Evolutionary conservation across 2,113 vertebrate species (phyloP).

Genomic region (Hydrochoerus hydrochaeris): DNA sequence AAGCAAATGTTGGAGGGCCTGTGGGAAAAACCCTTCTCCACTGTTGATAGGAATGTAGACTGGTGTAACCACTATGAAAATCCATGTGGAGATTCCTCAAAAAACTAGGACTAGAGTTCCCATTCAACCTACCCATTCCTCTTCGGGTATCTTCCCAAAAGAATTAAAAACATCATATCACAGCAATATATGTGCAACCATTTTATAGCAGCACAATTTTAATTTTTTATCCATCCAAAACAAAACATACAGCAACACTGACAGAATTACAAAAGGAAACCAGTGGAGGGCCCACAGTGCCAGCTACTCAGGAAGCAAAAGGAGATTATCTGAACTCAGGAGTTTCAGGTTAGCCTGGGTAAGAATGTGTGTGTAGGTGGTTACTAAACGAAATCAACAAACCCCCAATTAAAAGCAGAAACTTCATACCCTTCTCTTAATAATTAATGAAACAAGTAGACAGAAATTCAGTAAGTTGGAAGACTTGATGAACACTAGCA

Average conservation of each 20-base stretch:
- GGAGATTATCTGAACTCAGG: not conserved
- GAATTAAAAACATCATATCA: too few relatives aligned
- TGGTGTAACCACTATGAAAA: too few relatives aligned
- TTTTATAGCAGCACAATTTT: too few relatives aligned
- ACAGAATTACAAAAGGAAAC: not conserved
- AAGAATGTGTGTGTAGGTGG: not conserved
- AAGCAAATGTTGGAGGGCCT: too few relatives aligned
- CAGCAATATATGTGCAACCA: too few relatives aligned
- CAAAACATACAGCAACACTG: not conserved
- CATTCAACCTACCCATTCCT: too few relatives aligned
- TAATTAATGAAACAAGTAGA: not conserved
- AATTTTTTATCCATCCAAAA: too few relatives aligned
- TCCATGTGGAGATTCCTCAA: too few relatives aligned
- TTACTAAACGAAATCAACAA: not conserved
- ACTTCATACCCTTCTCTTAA: not conserved
- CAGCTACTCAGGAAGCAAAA: not conserved
- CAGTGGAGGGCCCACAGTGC: not conserved
- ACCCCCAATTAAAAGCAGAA: not conserved
- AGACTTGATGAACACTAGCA: not conserved
- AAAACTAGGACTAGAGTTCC: too few relatives aligned
- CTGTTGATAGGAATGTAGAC: too few relatives aligned
- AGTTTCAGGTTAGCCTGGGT: not conserved
- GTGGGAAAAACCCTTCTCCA: too few relatives aligned
- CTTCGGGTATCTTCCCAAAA: too few relatives aligned
- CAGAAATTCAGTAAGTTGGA: not conserved